A percentile compares a stretch with the other conserved stretches of the same genome.
phyloP scores from a whole-genome alignment of 2,797 vertebrate genomes.

The Oryzias sinensis region DNA sequence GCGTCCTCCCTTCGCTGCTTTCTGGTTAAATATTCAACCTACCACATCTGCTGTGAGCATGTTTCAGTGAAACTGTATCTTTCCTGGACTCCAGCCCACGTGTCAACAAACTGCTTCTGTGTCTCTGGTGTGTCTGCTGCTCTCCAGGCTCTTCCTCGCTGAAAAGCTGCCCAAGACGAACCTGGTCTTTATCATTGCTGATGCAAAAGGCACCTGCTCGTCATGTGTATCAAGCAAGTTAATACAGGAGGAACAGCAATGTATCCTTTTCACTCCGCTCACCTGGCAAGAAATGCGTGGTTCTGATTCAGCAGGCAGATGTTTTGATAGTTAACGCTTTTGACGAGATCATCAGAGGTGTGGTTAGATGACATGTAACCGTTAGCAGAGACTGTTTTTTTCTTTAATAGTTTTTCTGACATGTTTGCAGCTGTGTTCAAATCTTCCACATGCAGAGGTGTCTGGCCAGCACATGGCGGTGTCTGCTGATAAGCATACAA shows the following conservation, averaged over 20 bases:
- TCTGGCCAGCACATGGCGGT: constrained; percentile 60
- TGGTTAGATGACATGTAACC: background rate
- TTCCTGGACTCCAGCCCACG: constrained; percentile 43
- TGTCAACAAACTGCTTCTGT: constrained; percentile 45
- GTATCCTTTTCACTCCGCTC: constrained; percentile 86
- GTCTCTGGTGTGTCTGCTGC: constrained; percentile 37
- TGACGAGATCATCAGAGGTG: constrained; percentile 8
- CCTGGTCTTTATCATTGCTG: constrained; percentile 92
- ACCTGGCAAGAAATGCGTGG: constrained; percentile 11
- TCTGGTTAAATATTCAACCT: constrained; percentile 41
- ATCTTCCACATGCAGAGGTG: background rate
- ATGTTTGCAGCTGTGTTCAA: too few relatives aligned
- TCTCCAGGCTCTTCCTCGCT: constrained; percentile 87
- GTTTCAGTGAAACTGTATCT: constrained; percentile 37
- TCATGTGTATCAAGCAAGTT: constrained; percentile 81
- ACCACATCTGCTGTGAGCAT: constrained; percentile 26
- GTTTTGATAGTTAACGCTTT: constrained; percentile 15
- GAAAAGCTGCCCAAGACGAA: constrained; percentile 95
- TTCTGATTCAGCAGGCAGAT: constrained; percentile 31
- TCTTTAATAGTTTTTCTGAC: too few relatives aligned
- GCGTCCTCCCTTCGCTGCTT: constrained; percentile 12
- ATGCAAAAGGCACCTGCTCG: constrained; percentile 82
- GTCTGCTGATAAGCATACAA: constrained; percentile 49
- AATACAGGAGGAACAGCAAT: constrained; percentile 89
- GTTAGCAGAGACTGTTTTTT: background rate